Evolutionary conservation across 2,797 vertebrate genomes (phyloP).

Genomic region (Pseudochirops cupreus): DNA sequence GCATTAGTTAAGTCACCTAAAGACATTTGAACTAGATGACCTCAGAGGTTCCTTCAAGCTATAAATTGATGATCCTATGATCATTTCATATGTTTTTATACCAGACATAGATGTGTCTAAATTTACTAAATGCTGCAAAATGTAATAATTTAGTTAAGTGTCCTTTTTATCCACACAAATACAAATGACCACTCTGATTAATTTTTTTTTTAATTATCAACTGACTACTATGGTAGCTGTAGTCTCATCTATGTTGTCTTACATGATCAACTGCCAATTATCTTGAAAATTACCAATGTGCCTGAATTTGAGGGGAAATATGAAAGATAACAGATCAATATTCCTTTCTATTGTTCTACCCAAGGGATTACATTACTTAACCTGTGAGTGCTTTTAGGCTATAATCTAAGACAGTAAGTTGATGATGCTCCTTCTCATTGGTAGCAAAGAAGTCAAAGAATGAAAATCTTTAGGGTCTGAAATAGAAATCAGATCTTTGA

Average conservation of each 20-base stretch:
- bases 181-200: neutral
- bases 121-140: neutral
- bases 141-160: neutral
- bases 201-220: neutral
- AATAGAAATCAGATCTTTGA: neutral
- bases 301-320: neutral
- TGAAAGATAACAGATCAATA: neutral
- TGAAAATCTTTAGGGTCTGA: neutral
- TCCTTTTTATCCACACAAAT: neutral
- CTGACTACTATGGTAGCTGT: neutral
- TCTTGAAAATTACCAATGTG: neutral
- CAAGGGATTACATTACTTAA: neutral
- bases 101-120: neutral
- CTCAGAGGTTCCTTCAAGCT: neutral
- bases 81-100: neutral
- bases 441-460: neutral
- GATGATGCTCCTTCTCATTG: no score
- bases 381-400: no score
- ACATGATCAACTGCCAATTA: neutral
- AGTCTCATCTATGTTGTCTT: neutral
- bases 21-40: neutral
- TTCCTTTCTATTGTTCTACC: neutral
- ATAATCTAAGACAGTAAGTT: no score
- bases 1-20: neutral
- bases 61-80: neutral